Evolutionary conservation across 2,797 vertebrate species (phyloP).

Genomic region (Ataeniobius toweri): DNA sequence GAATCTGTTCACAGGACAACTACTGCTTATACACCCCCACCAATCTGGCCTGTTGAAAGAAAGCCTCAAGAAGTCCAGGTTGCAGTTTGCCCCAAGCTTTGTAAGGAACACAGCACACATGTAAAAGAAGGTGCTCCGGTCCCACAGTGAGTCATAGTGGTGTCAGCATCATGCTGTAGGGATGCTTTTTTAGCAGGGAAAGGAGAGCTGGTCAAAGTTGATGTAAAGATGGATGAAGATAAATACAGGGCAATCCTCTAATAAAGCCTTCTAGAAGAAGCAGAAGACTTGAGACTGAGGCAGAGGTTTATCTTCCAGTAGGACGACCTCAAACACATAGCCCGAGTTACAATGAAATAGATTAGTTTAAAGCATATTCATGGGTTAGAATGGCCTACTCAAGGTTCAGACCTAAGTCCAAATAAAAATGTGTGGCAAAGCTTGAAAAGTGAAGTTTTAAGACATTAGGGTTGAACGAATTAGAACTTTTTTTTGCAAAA

Average conservation of each 20-base stretch:
- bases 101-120: too few relatives aligned
- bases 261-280: not conserved
- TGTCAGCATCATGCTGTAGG: too few relatives aligned
- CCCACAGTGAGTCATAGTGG: too few relatives aligned
- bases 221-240: not conserved
- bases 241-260: not conserved
- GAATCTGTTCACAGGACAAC: too few relatives aligned
- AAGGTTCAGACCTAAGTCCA: not conserved
- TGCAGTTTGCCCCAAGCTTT: too few relatives aligned
- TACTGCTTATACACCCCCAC: not conserved
- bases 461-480: not conserved
- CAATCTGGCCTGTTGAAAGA: not conserved
- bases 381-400: not conserved
- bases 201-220: not conserved
- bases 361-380: not conserved
- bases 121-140: not conserved
- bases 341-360: not conserved
- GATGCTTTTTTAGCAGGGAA: too few relatives aligned
- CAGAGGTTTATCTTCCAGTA: not conserved
- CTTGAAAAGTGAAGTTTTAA: not conserved
- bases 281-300: not conserved
- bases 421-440: not conserved
- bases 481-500: not conserved
- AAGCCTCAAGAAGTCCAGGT: not conserved
- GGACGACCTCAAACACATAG: not conserved